phyloP scores from a whole-genome alignment of 2,113 vertebrate species.

The Hydrochoerus hydrochaeris region DNA sequence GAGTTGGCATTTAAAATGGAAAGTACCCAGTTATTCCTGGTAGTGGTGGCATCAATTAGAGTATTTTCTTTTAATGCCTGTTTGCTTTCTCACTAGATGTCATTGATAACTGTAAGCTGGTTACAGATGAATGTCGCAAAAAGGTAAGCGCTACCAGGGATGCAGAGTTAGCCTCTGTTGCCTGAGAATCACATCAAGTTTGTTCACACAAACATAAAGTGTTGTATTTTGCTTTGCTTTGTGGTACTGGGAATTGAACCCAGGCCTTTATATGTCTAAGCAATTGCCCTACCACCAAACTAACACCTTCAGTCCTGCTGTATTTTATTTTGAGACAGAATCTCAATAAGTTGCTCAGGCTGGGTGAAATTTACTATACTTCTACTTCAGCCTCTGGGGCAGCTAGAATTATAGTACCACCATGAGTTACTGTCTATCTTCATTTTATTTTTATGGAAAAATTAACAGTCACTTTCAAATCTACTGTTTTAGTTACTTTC shows the following conservation, averaged over 20 bases:
- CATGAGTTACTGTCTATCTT: not conserved
- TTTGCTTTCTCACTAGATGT: conserved; percentile 88
- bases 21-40: not conserved
- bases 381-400: not conserved
- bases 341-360: not conserved
- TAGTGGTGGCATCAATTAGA: not conserved
- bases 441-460: conserved; percentile 16
- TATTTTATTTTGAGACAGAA: not conserved
- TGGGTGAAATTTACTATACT: not conserved
- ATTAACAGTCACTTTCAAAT: not conserved
- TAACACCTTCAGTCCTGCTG: not conserved
- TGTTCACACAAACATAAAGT: not conserved
- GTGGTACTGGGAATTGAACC: not conserved
- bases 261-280: not conserved
- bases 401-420: not conserved
- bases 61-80: conserved; percentile 14
- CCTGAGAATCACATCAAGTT: not conserved
- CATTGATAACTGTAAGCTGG: conserved; percentile 96
- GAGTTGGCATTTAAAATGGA: not conserved
- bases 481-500: not conserved
- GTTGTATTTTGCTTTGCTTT: not conserved
- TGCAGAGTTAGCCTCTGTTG: not conserved
- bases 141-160: conserved; percentile 87
- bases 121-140: conserved; percentile 94
- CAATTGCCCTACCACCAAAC: not conserved